Percentiles rank a stretch among this genome's conserved stretches.
Evolutionary conservation across 2,888 invertebrate species (phyloP).

Genomic region (Hypomecis atomaria): DNA sequence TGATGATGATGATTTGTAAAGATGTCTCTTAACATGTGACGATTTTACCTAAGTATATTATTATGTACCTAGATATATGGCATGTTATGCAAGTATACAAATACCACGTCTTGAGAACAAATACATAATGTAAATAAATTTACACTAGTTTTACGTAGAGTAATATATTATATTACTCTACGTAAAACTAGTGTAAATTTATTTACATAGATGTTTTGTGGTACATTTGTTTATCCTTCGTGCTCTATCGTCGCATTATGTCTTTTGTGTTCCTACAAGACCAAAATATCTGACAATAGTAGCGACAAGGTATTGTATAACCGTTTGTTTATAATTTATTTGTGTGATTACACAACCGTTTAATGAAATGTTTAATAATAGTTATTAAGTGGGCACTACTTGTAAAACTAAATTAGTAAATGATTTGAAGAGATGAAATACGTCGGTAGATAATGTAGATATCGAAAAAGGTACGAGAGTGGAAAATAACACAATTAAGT

Average conservation of each 20-base stretch:
- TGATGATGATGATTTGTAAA: too few species aligned
- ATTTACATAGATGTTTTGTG: constrained; percentile 19
- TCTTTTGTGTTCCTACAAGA: constrained; percentile 19
- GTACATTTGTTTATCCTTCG: constrained; percentile 30
- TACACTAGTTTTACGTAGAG: constrained; percentile 11
- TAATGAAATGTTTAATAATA: not conserved
- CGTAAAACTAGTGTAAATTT: constrained; percentile 16
- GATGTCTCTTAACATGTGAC: too few species aligned
- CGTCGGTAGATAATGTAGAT: too few species aligned
- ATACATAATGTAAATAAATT: constrained; percentile 16
- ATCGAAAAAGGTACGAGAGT: too few species aligned
- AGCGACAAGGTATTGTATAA: constrained; percentile 20
- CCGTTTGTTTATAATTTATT: constrained; percentile 19
- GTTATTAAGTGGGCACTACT: too few species aligned
- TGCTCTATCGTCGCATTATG: constrained; percentile 44
- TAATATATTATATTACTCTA: constrained; percentile 1
- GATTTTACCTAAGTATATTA: not conserved
- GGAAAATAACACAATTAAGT: too few species aligned
- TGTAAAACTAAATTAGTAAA: too few species aligned
- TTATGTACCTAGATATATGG: not conserved
- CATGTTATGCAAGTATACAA: not conserved
- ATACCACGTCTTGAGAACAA: constrained; percentile 8
- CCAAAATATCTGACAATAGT: constrained; percentile 20
- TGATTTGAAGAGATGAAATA: too few species aligned
- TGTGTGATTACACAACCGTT: constrained; percentile 6